These are phyloP conservation scores for Diadophis punctatus DNA, from an alignment of 2,113 vertebrate species.

Conservation along the genomic window DNA sequence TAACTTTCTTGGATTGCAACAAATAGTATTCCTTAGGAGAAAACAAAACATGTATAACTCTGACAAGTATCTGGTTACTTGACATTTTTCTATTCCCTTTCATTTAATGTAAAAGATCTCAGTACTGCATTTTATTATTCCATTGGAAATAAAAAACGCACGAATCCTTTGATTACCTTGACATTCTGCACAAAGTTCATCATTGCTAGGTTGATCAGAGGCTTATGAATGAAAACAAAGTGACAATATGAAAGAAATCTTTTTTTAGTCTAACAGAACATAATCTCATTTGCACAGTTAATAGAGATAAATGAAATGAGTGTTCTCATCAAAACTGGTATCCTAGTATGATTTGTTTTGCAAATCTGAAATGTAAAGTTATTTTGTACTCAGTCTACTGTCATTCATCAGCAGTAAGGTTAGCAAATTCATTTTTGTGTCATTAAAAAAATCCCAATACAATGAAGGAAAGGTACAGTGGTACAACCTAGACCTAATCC, in stretches of 20 bases:
- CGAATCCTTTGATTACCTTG: conserved; percentile 35
- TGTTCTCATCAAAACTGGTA: conserved; percentile 53
- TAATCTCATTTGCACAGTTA: conserved; percentile 45
- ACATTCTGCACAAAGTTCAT: conserved; percentile 36
- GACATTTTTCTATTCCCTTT: conserved; percentile 7
- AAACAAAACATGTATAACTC: conserved; percentile 46
- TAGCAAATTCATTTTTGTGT: conserved; percentile 38
- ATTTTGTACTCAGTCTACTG: conserved; percentile 48
- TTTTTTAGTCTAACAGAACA: conserved; percentile 33
- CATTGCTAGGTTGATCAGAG: conserved; percentile 22
- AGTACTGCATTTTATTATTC: background rate
- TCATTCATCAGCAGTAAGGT: conserved; percentile 56
- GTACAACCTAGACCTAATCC: background rate
- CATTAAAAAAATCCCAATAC: conserved; percentile 40
- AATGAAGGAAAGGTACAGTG: conserved; percentile 22
- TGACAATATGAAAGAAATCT: conserved; percentile 20
- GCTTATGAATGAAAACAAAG: background rate
- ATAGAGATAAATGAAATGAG: conserved; percentile 46
- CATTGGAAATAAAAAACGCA: conserved; percentile 24
- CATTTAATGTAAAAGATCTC: background rate
- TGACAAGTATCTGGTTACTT: conserved; percentile 26
- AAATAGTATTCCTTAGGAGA: conserved; percentile 26
- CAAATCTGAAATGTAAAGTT: conserved; percentile 67
- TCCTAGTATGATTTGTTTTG: conserved; percentile 63
- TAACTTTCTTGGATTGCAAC: conserved; percentile 39